phyloP scores from a whole-genome alignment of 2,888 invertebrate genomes.

The Trichogramma evanescens region DNA sequence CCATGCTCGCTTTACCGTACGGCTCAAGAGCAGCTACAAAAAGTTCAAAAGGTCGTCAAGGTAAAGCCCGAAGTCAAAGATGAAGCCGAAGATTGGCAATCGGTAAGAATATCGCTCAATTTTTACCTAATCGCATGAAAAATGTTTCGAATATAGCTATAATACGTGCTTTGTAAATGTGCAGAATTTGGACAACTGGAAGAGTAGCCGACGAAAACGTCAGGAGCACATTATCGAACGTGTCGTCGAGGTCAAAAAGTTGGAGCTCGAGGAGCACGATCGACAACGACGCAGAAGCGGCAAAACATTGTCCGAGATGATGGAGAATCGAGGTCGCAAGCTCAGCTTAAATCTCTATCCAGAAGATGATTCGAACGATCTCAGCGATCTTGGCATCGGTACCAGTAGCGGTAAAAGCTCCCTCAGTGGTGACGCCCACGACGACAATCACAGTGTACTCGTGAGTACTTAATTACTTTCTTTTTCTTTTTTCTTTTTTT shows the following conservation, averaged over 20 bases:
- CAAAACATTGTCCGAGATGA: constrained; percentile 92
- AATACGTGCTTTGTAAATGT: neutral
- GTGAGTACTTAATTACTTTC: constrained; percentile 27
- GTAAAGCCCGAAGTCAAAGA: constrained; percentile 73
- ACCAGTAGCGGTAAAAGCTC: constrained; percentile 46
- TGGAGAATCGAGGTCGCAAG: constrained; percentile 71
- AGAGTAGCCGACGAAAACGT: constrained; percentile 84
- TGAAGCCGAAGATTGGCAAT: constrained; percentile 87
- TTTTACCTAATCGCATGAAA: neutral
- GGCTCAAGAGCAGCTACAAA: constrained; percentile 77
- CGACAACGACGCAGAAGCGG: constrained; percentile 69
- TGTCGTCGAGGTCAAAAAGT: constrained; percentile 81
- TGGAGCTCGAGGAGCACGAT: constrained; percentile 71
- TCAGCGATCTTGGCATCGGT: constrained; percentile 73
- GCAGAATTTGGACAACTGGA: constrained; percentile 90
- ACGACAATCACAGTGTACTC: constrained; percentile 43
- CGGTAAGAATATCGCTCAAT: constrained; percentile 54
- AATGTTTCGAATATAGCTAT: neutral
- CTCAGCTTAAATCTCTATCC: constrained; percentile 59
- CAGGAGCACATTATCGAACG: constrained; percentile 86
- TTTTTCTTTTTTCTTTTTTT: constrained; percentile 4
- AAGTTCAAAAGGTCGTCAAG: constrained; percentile 78
- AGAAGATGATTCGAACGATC: constrained; percentile 75
- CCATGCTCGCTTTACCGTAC: constrained; percentile 80
- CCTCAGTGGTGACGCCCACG: constrained; percentile 44